Evolutionary conservation across 2,113 vertebrate species (phyloP).

Genomic region (Progne subis): DNA sequence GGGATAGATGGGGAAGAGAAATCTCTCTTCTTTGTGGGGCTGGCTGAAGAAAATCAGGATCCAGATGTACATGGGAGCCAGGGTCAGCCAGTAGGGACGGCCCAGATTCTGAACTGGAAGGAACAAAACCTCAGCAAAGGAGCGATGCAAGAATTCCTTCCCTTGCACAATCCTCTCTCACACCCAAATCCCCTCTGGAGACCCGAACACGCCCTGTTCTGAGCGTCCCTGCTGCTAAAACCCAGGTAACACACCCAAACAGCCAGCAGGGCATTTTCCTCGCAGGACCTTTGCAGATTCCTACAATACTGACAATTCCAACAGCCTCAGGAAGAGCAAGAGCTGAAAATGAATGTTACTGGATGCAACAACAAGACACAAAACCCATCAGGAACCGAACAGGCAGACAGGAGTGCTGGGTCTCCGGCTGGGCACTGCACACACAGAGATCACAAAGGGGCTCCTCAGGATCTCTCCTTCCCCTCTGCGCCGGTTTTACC

Average conservation of each 20-base stretch:
- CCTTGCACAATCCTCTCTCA: not conserved
- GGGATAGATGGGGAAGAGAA: slow-evolving; percentile 95
- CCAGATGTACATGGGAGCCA: slow-evolving; percentile 98
- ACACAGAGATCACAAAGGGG: not conserved
- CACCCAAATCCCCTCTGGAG: not conserved
- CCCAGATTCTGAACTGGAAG: slow-evolving; percentile 96
- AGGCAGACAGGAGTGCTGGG: not conserved
- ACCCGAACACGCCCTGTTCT: not conserved
- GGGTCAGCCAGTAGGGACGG: slow-evolving; percentile 95
- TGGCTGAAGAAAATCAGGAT: slow-evolving; percentile 95
- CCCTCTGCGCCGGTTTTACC: not conserved
- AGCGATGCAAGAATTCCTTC: accelerated
- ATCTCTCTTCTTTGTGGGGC: slow-evolving; percentile 96
- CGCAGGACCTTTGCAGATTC: not conserved
- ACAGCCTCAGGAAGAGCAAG: not conserved
- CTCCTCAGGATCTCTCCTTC: not conserved
- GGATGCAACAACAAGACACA: not conserved
- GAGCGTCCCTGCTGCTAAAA: not conserved
- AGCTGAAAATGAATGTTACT: not conserved
- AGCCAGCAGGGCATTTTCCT: not conserved
- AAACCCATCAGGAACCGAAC: not conserved
- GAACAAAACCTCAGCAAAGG: slow-evolving; percentile 17
- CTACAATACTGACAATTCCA: not conserved
- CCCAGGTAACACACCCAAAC: not conserved
- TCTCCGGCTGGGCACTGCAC: not conserved